Evolutionary conservation across 2,113 vertebrate genomes (phyloP), one percentile per base, ranked within the genome.

Genomic region (Polypterus bichir): DNA sequence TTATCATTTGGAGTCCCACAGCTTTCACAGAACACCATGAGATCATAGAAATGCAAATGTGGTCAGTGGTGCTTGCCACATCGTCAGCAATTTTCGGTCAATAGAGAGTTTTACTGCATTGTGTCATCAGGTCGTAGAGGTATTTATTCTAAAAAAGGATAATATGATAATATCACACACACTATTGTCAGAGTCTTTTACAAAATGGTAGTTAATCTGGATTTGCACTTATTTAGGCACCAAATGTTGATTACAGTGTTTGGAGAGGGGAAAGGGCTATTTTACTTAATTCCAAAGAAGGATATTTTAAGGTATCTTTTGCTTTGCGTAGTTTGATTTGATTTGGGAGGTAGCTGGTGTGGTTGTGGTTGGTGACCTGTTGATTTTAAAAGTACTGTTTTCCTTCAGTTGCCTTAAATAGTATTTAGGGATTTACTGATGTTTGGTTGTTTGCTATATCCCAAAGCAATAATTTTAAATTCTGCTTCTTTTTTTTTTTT

Each of bases 31-130:
- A 44, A 54, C 66, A 3, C 47, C 61, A 59, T 2, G 8, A 64
- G 9, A 59, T 48, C 44, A 54, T 4, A 54, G 58, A 74, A 71
- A 59, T 71, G 48, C 46, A 66, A 54, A 69, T 65, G 1, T 64
- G 62, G n/a, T 70, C 56, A 57, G 53, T 54, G 64, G 9, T 0
- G 0, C 0, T 64, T 57, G 3, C 52, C 64, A 1, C 60, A 44
- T 54, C 49, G 64, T 3, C 59, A 68, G 45, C 27, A 52, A 54
- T 57, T 67, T 54, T 49, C 47, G 46, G 54, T 54, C 46, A 57
- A 44, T 54, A 44, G 52, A 55, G 55, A 46, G 5, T 48, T 47
- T 27, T 48, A 5, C 46, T 55, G 3, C 7, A 57, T 11, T 55
- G 61, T 56, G 44, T 60, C 47, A 9, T 47, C 59, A 60, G 11